These are phyloP conservation scores for Atopsyche davidsoni DNA, from an alignment of 1,140 invertebrate genomes.

Conservation along the genomic window DNA sequence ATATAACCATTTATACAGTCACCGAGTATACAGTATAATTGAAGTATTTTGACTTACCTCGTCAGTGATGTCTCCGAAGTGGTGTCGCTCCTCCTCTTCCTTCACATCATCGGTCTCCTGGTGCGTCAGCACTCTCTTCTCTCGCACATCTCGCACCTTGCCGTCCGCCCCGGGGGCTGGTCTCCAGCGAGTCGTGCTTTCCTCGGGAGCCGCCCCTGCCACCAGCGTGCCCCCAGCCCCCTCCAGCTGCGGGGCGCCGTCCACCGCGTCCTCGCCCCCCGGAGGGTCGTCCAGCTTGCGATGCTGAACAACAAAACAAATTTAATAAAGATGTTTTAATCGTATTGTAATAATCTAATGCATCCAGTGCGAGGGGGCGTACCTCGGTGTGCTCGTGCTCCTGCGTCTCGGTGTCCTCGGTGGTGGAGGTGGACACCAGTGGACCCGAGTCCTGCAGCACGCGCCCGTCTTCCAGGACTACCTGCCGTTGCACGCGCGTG, in stretches of 20 bases:
- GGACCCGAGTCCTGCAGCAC: slow-evolving; percentile 84
- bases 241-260: slow-evolving; percentile 36
- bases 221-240: slow-evolving; percentile 26
- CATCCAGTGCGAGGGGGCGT: slow-evolving; percentile 25
- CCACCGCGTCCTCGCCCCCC: slow-evolving; percentile 35
- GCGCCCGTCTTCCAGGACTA: slow-evolving; percentile 82
- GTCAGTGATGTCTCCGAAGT: slow-evolving; percentile 75
- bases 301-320: slow-evolving; percentile 33
- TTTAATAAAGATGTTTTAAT: neutral
- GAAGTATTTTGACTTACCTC: too few relatives aligned
- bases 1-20: too few relatives aligned
- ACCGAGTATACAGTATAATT: too few relatives aligned
- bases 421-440: slow-evolving; percentile 80
- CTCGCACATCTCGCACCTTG: slow-evolving; percentile 72
- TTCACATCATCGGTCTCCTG: slow-evolving; percentile 74
- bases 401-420: slow-evolving; percentile 82
- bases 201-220: slow-evolving; percentile 48
- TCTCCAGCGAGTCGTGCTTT: slow-evolving; percentile 52
- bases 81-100: slow-evolving; percentile 76
- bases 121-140: slow-evolving; percentile 69
- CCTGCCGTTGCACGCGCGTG: slow-evolving; percentile 80
- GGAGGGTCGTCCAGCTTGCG: slow-evolving; percentile 33
- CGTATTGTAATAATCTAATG: neutral
- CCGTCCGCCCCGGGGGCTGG: slow-evolving; percentile 58
- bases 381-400: slow-evolving; percentile 82